These are phyloP conservation scores for Fundulus diaphanus DNA, from an alignment of 2,797 vertebrate species.

Conservation along the genomic window DNA sequence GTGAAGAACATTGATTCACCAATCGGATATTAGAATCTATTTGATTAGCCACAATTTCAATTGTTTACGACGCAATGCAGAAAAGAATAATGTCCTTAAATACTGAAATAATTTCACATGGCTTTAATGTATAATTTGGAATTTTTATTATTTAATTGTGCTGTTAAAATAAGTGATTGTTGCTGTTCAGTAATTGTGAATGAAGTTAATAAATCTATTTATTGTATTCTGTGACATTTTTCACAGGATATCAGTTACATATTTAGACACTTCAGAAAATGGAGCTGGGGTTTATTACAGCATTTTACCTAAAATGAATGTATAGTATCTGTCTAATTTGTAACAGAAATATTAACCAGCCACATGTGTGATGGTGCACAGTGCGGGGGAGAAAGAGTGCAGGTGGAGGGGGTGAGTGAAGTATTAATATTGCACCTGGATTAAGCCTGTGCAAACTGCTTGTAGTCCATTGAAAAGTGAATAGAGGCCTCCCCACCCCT, in stretches of 20 bases:
- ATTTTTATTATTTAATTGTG: not conserved
- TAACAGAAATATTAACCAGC: not conserved
- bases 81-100: not conserved
- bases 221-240: not conserved
- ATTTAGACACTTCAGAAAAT: not conserved
- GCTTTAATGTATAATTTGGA: not conserved
- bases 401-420: conserved; percentile 11
- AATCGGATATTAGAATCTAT: not conserved
- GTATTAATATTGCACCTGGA: conserved; percentile 37
- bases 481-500: conserved; percentile 61
- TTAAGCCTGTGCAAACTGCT: conserved; percentile 68
- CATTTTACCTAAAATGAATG: not conserved
- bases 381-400: conserved; percentile 12
- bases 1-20: not conserved
- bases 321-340: not conserved
- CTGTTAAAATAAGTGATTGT: not conserved
- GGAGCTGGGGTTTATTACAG: not conserved
- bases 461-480: conserved; percentile 71
- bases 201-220: not conserved
- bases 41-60: no score
- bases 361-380: not conserved
- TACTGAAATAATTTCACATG: not conserved
- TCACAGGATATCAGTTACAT: not conserved
- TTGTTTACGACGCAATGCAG: no score
- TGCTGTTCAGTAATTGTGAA: not conserved